Conservation (phyloP, 2,888 invertebrate species). For the Volucella zonaria region DNA sequence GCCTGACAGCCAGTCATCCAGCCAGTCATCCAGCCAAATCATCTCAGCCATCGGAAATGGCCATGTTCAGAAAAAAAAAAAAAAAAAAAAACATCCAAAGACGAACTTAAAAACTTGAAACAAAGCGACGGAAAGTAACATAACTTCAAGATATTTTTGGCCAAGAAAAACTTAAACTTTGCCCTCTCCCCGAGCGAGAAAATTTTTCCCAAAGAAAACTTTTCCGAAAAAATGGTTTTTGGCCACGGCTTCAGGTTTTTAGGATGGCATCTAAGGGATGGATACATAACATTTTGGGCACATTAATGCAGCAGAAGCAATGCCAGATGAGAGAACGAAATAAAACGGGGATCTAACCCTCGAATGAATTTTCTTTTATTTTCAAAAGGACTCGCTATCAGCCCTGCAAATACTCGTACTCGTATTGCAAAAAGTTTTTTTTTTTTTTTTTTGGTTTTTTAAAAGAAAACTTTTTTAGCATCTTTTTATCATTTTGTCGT, state of each 20-base stretch:
- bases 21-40: conserved; percentile 23
- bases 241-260: conserved; percentile 43
- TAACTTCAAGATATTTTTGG: conserved; percentile 35
- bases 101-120: background rate
- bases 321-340: conserved; percentile 47
- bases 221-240: conserved; percentile 7
- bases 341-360: conserved; percentile 59
- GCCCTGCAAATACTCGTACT: background rate
- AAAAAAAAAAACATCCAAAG: conserved; percentile 2
- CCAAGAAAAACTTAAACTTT: conserved; percentile 66
- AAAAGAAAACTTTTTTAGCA: conserved; percentile 14
- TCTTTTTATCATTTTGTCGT: conserved; percentile 69
- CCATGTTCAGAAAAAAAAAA: conserved; percentile 33
- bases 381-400: background rate
- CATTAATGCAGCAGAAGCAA: conserved; percentile 62
- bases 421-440: conserved; percentile 58
- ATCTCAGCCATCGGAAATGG: conserved; percentile 13
- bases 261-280: conserved; percentile 28
- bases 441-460: conserved; percentile 10
- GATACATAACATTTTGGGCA: conserved; percentile 52
- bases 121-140: conserved; percentile 31
- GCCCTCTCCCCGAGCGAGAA: conserved; percentile 24
- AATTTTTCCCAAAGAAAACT: conserved; percentile 27
- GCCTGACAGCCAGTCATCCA: conserved; percentile 37
- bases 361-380: conserved; percentile 50